These are phyloP conservation scores for Polyploca ridens DNA, from an alignment of 2,888 invertebrate species.

Conservation along the genomic window DNA sequence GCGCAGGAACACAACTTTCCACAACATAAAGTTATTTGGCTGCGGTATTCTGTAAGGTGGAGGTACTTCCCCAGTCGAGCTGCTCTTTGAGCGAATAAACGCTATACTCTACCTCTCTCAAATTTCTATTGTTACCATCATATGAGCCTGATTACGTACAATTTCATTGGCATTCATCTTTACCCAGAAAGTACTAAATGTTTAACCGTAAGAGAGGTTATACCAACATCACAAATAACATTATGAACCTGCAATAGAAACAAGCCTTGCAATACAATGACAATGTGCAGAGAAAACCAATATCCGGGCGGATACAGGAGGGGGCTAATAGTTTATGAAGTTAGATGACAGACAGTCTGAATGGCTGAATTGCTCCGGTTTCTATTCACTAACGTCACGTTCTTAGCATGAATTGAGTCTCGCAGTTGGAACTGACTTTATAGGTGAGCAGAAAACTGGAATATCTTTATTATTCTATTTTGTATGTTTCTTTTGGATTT, in stretches of 20 bases:
- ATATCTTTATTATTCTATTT: background rate
- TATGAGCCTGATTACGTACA: too few species aligned
- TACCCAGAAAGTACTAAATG: too few species aligned
- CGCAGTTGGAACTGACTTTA: background rate
- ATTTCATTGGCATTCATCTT: too few species aligned
- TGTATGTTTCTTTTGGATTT: background rate
- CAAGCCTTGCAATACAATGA: conserved; percentile 1
- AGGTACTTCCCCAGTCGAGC: too few species aligned
- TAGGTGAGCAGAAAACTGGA: background rate
- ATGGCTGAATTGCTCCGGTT: background rate
- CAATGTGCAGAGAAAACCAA: conserved; percentile 7
- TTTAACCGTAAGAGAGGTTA: too few species aligned
- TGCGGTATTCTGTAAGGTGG: too few species aligned
- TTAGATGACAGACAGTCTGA: conserved; percentile 14
- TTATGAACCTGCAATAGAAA: background rate
- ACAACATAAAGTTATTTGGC: too few species aligned
- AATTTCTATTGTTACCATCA: too few species aligned
- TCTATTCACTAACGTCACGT: conserved; percentile 7
- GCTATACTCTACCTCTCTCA: too few species aligned
- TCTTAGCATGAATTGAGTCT: background rate
- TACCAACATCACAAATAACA: background rate
- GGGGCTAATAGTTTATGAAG: conserved; percentile 21
- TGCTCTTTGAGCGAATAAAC: too few species aligned
- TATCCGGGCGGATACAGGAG: background rate
- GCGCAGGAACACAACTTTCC: too few species aligned